A percentile compares a stretch with the other conserved stretches of the same genome.
These are phyloP conservation scores for Nipponacmea schrenckii DNA, from an alignment of 2,888 invertebrate genomes.

Conservation along the genomic window DNA sequence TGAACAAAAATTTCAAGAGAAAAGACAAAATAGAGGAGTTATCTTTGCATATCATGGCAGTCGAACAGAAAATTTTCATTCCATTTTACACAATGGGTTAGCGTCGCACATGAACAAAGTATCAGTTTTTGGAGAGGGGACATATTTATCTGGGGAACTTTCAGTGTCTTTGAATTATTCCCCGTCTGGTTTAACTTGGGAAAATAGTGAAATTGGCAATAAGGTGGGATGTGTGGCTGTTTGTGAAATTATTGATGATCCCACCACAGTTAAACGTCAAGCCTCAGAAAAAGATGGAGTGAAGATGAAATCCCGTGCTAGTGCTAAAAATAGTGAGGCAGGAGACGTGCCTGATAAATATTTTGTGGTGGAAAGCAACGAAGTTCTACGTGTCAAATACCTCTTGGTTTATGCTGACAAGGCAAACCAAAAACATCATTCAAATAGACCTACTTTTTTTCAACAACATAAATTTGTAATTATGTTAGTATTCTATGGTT, in stretches of 20 bases:
- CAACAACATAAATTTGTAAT: slow-evolving; percentile 50
- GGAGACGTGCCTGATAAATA: slow-evolving; percentile 76
- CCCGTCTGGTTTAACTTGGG: slow-evolving; percentile 79
- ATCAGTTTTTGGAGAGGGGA: slow-evolving; percentile 78
- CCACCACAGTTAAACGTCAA: slow-evolving; percentile 69
- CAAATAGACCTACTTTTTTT: slow-evolving; percentile 44
- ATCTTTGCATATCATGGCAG: slow-evolving; percentile 85
- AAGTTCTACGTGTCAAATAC: slow-evolving; percentile 80
- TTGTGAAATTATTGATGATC: slow-evolving; percentile 82
- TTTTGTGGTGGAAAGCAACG: slow-evolving; percentile 81
- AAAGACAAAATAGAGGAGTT: slow-evolving; percentile 67
- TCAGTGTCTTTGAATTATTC: slow-evolving; percentile 79
- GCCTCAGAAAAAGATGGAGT: neutral
- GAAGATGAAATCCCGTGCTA: slow-evolving; percentile 39
- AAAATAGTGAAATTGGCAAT: slow-evolving; percentile 80
- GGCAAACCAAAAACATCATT: slow-evolving; percentile 35
- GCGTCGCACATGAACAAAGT: slow-evolving; percentile 79
- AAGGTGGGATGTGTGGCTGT: slow-evolving; percentile 82
- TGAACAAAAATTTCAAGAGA: slow-evolving; percentile 48
- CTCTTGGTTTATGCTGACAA: slow-evolving; percentile 75
- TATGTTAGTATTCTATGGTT: slow-evolving; percentile 50
- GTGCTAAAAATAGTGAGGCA: slow-evolving; percentile 54
- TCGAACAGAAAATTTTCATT: slow-evolving; percentile 83
- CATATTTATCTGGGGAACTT: slow-evolving; percentile 81
- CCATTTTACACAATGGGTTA: slow-evolving; percentile 81